These are phyloP conservation scores for Pocillopora damicornis DNA, from an alignment of 64 coral and sea anemone species.

Conservation along the genomic window DNA sequence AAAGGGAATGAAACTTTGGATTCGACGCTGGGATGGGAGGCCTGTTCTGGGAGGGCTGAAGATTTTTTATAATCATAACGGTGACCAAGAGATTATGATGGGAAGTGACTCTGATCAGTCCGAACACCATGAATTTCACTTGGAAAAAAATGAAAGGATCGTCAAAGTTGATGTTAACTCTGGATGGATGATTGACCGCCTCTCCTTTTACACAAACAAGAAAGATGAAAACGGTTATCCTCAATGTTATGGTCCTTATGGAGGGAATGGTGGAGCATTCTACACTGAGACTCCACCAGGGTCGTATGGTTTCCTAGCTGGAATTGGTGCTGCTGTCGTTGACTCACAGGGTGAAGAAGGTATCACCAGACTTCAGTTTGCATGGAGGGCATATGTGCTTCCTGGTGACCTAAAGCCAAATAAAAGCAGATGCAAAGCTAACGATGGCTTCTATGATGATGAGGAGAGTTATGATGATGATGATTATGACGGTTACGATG, in stretches of 20 bases:
- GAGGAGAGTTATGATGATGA: slow-evolving; percentile 14
- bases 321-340: slow-evolving; percentile 57
- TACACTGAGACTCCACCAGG: slow-evolving; percentile 24
- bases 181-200: slow-evolving; percentile 81
- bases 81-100: slow-evolving; percentile 33
- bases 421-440: not conserved
- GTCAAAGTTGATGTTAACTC: slow-evolving; percentile 50
- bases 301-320: slow-evolving; percentile 58
- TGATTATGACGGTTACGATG: not conserved
- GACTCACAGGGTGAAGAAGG: slow-evolving; percentile 53
- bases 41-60: slow-evolving; percentile 76
- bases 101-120: slow-evolving; percentile 8
- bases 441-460: not conserved
- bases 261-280: slow-evolving; percentile 57
- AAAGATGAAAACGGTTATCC: slow-evolving; percentile 18
- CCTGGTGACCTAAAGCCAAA: slow-evolving; percentile 17
- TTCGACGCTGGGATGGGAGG: slow-evolving; percentile 67
- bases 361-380: slow-evolving; percentile 72
- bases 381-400: slow-evolving; percentile 56
- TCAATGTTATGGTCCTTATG: slow-evolving; percentile 63
- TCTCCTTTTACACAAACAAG: slow-evolving; percentile 78
- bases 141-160: slow-evolving; percentile 70
- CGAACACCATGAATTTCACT: slow-evolving; percentile 50
- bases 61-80: slow-evolving; percentile 50
- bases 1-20: slow-evolving; percentile 87